Evolutionary conservation across 2,888 invertebrate genomes (phyloP), one percentile per base, ranked within the genome.

Genomic region (Hypomecis atomaria): DNA sequence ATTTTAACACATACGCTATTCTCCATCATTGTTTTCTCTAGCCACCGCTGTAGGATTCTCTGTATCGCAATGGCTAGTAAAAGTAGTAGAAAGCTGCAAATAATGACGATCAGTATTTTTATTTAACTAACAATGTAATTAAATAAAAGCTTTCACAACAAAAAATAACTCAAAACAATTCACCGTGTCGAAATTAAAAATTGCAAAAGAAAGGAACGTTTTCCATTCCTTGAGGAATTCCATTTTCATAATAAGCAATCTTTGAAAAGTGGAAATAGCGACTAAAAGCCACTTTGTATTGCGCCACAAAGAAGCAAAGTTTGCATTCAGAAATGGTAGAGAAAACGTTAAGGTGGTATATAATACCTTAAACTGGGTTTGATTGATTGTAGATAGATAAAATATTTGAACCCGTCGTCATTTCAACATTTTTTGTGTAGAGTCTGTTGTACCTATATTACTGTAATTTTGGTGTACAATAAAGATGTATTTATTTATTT

Each of bases 201-300:
- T 33, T 23, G n/a, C 42, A 42, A 34, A 42, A 33, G 5, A 38
- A 42, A 33, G 34, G 11, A 43, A 43, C 9, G 10, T 4, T 34
- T 40, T 11, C 11, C 23, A 23, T 52, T 40, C 13, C 52, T 23
- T n/a, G n/a, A 6, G n/a, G 37, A n/a, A 54, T 43, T 36, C 9
- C 34, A 54, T 43, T 54, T n/a, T 54, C 34, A 43, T 11, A 54
- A 43, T 52, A 54, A 42, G 11, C 54, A 54, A 43, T 43, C 42
- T 43, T 42, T 53, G 6, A 36, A 43, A 54, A 54, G 40, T 40
- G 34, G 8, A 6, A 54, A 43, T 34, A n/a, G 8, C 11, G 53
- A 54, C 40, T 53, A 47, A 60, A 54, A 60, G 42, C 34, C 36
- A 48, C 47, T 54, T 42, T 42, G 34, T 45, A 53, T 37, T 38